Percentiles rank a stretch among this genome's conserved stretches.
Conservation (phyloP, 1,140 invertebrate species). For the Piezodorus guildinii region DNA sequence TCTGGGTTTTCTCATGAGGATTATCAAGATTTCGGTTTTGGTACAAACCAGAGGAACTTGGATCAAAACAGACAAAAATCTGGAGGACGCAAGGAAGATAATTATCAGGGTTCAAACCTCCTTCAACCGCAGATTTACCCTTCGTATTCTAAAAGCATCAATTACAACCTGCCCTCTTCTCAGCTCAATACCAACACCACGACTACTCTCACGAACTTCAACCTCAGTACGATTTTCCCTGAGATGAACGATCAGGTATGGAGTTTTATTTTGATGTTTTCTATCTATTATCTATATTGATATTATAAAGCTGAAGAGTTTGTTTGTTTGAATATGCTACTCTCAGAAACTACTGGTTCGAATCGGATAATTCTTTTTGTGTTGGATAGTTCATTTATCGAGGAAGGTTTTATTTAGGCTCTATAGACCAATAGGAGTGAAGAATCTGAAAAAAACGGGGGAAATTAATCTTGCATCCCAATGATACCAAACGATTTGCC, state of each 20-base stretch:
- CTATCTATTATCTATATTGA: not conserved
- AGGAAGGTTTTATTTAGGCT: too few relatives aligned
- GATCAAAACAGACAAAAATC: not conserved
- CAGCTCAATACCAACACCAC: constrained; percentile 21
- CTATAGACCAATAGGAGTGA: too few relatives aligned
- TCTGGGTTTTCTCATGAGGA: not conserved
- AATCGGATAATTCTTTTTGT: too few relatives aligned
- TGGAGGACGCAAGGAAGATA: not conserved
- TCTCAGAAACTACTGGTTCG: too few relatives aligned
- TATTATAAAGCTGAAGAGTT: too few relatives aligned
- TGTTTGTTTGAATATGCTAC: too few relatives aligned
- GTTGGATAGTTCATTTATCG: too few relatives aligned
- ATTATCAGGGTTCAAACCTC: not conserved
- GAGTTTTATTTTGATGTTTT: not conserved
- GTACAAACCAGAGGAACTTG: not conserved
- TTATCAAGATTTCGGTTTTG: constrained; percentile 4
- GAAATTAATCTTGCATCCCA: too few relatives aligned
- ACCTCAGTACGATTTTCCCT: constrained; percentile 54
- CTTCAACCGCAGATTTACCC: not conserved
- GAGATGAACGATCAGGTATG: constrained; percentile 54
- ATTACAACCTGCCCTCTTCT: constrained; percentile 4
- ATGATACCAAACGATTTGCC: too few relatives aligned
- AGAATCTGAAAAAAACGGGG: too few relatives aligned
- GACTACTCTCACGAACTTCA: constrained; percentile 51
- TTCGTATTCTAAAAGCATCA: not conserved